Base-by-base conservation (phyloP, 2,888 invertebrate genomes). In the Mimumesa dahlbomi region DNA sequence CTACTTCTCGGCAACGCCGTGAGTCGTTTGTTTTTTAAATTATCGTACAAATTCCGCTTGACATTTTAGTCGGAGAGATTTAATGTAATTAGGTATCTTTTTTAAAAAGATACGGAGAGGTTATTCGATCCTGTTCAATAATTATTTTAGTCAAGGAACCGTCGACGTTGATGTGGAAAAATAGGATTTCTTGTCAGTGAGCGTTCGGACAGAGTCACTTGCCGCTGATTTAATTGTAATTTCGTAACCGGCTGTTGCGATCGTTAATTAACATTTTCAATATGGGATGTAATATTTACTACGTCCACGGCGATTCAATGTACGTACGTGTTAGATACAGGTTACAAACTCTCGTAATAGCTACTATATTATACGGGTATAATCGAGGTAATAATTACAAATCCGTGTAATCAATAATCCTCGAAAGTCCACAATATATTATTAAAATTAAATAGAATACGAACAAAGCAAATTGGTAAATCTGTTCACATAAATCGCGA, bases 361-460 rank as follows among this genome's bases (percentile, higher is more conserved):
- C n/a, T 11, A 29, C 46, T 52, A 13, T 7, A 19, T 58, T 46
- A 43, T n/a, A 5, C 59, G 14, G 4, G 25, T 7, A 19, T 25
- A 50, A 52, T 14, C 21, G 34, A 43, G 53, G 53, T 19, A 59
- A 63, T 70, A 70, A 71, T 71, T 71, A 57, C 63, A 14, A 63
- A 53, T 34, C 40, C 57, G 34, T 43, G 57, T 49, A 34, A 71
- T 71, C 70, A 45, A 69, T 71, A 70, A 56, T 49, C 29, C 25
- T 22, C 43, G 18, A 31, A 42, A 31, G 46, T 7, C 18, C 38
- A 29, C 34, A 14, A 31, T n/a, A 29, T 18, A 31, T 19, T 13
- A 25, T 54, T 54, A 11, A 53, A 54, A 63, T 58, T 49, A 54
- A 70, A 71, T 38, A 49, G 63, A 19, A 16, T 7, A 6, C 3